phyloP scores from a whole-genome alignment of 1,140 invertebrate species.

The Anadara kagoshimensis region DNA sequence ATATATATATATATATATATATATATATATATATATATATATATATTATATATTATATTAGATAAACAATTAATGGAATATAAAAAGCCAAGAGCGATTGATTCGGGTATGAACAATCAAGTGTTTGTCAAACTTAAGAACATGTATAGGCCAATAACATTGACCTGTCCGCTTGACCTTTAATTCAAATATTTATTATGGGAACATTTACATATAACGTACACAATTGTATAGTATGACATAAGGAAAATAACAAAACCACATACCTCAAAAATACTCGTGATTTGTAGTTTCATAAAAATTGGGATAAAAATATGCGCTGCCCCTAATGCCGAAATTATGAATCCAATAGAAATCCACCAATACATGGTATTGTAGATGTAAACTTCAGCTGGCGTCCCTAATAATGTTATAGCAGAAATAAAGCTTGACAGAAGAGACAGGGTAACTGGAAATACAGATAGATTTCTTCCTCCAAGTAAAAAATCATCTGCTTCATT shows the following conservation, averaged over 20 bases:
- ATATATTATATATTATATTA: no score
- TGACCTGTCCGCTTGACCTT: no score
- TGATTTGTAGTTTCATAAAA: conserved; percentile 89
- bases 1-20: no score
- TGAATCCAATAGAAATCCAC: conserved; percentile 62
- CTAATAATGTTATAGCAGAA: conserved; percentile 94
- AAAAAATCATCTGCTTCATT: conserved; percentile 88
- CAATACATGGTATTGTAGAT: conserved; percentile 69
- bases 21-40: no score
- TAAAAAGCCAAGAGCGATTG: no score
- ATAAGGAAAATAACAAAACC: neutral
- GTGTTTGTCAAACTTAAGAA: no score
- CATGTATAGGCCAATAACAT: no score
- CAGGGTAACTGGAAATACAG: conserved; percentile 74
- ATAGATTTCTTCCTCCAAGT: conserved; percentile 85
- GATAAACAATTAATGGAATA: no score
- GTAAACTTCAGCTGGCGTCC: conserved; percentile 75
- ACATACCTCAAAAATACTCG: conserved; percentile 87
- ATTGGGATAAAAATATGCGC: conserved; percentile 90
- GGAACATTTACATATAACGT: no score
- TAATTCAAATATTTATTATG: no score
- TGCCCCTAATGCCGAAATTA: conserved; percentile 86
- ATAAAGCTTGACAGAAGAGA: conserved; percentile 84
- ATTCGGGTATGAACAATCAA: no score
- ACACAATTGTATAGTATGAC: no score